Conservation (phyloP, 2,888 invertebrate species). For the Eristalinus aeneus region DNA sequence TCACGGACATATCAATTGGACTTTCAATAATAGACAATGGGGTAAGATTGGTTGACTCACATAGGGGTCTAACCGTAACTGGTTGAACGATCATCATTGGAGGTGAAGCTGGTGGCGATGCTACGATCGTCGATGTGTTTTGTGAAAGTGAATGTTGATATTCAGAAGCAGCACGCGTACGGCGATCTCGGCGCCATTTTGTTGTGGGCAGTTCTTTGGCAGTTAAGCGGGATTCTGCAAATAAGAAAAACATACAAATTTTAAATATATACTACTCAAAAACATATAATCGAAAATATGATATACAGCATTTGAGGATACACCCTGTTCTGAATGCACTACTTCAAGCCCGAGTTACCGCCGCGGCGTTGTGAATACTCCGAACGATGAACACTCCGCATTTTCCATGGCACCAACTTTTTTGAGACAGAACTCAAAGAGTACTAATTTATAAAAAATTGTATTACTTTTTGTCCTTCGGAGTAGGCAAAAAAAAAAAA, state of each 20-base stretch:
- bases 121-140: slow-evolving; percentile 73
- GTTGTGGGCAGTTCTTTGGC: slow-evolving; percentile 85
- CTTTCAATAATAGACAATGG: slow-evolving; percentile 75
- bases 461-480: too few relatives aligned
- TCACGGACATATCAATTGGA: slow-evolving; percentile 80
- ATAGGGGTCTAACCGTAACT: slow-evolving; percentile 72
- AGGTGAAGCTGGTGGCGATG: slow-evolving; percentile 71
- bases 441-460: too few relatives aligned
- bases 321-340: too few relatives aligned
- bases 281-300: too few relatives aligned
- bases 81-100: slow-evolving; percentile 68
- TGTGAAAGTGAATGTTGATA: slow-evolving; percentile 75
- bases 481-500: too few relatives aligned
- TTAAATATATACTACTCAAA: too few relatives aligned
- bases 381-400: too few relatives aligned
- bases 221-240: slow-evolving; percentile 79
- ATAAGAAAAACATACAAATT: slow-evolving; percentile 42
- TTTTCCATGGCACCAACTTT: too few relatives aligned
- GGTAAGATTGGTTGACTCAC: slow-evolving; percentile 74
- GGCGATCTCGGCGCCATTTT: slow-evolving; percentile 88
- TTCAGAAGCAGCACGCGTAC: slow-evolving; percentile 81
- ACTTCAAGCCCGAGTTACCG: too few relatives aligned
- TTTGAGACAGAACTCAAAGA: too few relatives aligned
- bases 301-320: too few relatives aligned
- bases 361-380: too few relatives aligned